Evolutionary conservation across 2,888 invertebrate species (phyloP).

Genomic region (Brassicogethes aeneus): DNA sequence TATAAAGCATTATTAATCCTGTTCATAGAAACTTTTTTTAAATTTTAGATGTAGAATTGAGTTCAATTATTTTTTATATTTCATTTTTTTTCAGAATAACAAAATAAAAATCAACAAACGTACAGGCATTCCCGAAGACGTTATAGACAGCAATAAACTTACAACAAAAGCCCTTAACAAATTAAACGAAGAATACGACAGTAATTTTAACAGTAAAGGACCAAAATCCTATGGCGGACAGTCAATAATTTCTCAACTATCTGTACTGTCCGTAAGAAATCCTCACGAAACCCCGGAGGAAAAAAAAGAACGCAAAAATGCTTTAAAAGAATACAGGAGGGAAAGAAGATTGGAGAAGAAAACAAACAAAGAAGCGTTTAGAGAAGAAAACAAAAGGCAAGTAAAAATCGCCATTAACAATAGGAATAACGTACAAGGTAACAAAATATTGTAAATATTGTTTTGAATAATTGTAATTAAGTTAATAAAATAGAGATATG

Average conservation of each 20-base stretch:
- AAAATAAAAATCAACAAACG: slow-evolving; percentile 63
- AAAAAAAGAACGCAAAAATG: slow-evolving; percentile 64
- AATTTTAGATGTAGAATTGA: background rate
- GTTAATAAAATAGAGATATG: background rate
- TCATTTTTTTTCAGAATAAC: slow-evolving; percentile 27
- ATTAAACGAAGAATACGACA: slow-evolving; percentile 46
- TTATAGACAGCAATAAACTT: slow-evolving; percentile 52
- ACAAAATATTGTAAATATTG: slow-evolving; percentile 48
- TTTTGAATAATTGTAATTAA: too few relatives aligned
- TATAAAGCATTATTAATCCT: too few relatives aligned
- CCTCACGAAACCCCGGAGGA: slow-evolving; percentile 74
- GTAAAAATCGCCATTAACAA: slow-evolving; percentile 71
- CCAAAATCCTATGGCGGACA: slow-evolving; percentile 52
- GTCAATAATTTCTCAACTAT: slow-evolving; percentile 59
- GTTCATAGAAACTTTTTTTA: background rate
- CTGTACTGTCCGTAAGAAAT: slow-evolving; percentile 58
- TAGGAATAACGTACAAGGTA: slow-evolving; percentile 63
- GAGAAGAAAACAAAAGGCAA: slow-evolving; percentile 75
- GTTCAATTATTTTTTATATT: too few relatives aligned
- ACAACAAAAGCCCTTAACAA: slow-evolving; percentile 61
- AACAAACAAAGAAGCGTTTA: slow-evolving; percentile 71
- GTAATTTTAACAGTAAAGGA: slow-evolving; percentile 35
- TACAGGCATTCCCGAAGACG: slow-evolving; percentile 66
- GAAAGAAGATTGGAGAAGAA: slow-evolving; percentile 77
- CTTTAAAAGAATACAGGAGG: slow-evolving; percentile 67